These are phyloP conservation scores for Eupithecia tripunctaria DNA, from an alignment of 2,888 invertebrate species.

Conservation along the genomic window DNA sequence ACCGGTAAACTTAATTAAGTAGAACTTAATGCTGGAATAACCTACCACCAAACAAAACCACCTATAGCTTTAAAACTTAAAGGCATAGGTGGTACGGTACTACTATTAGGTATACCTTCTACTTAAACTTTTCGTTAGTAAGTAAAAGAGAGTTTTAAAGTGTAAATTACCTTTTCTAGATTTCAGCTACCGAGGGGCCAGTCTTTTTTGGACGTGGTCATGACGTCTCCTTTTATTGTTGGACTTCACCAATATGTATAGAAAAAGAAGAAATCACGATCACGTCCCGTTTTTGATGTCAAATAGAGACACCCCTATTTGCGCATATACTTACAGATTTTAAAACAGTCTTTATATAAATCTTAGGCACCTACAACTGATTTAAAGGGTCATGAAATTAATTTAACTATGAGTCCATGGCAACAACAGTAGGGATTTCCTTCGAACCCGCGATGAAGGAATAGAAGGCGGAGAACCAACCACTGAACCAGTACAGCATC, in stretches of 20 bases:
- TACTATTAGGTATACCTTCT: background rate
- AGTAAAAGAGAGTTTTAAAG: background rate
- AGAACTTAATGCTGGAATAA: background rate
- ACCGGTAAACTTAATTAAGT: background rate
- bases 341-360: background rate
- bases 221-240: no score
- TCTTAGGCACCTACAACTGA: background rate
- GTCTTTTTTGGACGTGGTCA: no score
- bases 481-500: slow-evolving; percentile 84
- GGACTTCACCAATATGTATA: background rate
- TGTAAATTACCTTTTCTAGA: background rate
- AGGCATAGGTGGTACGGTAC: background rate
- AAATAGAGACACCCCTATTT: background rate
- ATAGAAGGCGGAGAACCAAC: slow-evolving; percentile 60
- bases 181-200: background rate
- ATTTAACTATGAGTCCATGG: slow-evolving; percentile 54
- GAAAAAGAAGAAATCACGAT: no score
- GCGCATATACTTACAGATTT: background rate
- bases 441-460: slow-evolving; percentile 50
- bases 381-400: background rate
- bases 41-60: slow-evolving; percentile 7
- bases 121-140: background rate
- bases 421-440: slow-evolving; percentile 51
- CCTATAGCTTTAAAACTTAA: background rate
- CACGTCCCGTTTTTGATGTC: no score